These are phyloP conservation scores for Zosterops pallidus DNA, from an alignment of 2,113 vertebrate species.

Conservation along the genomic window DNA sequence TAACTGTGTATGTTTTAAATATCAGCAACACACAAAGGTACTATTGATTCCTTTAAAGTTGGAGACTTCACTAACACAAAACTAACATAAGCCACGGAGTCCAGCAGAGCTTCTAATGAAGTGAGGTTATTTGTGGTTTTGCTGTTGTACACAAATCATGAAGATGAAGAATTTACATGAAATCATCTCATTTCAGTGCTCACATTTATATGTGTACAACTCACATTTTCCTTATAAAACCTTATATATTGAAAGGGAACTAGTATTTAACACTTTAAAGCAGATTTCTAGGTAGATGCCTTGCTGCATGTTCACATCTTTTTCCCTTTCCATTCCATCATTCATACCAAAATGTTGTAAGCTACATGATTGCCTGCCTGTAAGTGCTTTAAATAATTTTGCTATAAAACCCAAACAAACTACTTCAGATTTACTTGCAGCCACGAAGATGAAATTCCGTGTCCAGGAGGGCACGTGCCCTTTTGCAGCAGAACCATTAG, in stretches of 20 bases:
- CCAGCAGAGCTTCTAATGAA: background rate
- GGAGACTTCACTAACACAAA: background rate
- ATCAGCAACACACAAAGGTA: background rate
- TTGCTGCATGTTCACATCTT: constrained; percentile 73
- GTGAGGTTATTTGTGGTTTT: background rate
- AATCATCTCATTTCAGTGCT: constrained; percentile 17
- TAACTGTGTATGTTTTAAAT: background rate
- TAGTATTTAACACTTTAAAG: constrained; percentile 28
- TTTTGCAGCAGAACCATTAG: constrained; percentile 70
- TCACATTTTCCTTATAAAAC: background rate
- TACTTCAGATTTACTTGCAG: constrained; percentile 98
- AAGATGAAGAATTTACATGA: background rate
- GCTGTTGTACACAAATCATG: background rate
- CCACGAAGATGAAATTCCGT: constrained; percentile 94
- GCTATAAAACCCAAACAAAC: constrained; percentile 81
- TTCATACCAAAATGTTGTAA: constrained; percentile 60
- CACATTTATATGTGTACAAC: background rate
- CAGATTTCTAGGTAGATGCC: constrained; percentile 54
- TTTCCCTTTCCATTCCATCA: constrained; percentile 55
- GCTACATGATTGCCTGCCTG: constrained; percentile 61
- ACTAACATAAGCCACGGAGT: background rate
- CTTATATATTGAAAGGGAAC: background rate
- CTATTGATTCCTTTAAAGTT: background rate
- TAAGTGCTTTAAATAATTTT: constrained; percentile 71
- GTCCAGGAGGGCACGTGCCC: constrained; percentile 75